Base-by-base conservation (phyloP, 1,140 invertebrate species). In the Laodelphax striatellus region DNA sequence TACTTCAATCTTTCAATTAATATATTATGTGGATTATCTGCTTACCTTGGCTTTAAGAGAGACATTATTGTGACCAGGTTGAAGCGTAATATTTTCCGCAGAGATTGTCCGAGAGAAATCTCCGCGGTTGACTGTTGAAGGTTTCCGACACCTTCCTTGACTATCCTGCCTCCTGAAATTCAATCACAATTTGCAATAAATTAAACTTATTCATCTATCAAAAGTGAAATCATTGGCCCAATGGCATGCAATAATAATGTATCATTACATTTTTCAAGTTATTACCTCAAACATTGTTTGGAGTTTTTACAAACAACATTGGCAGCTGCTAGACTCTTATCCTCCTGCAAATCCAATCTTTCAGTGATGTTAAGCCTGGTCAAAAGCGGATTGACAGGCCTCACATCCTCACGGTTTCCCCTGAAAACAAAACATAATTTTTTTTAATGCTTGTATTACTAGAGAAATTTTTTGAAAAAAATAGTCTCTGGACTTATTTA, bases 331-430 rank as follows among this genome's bases (percentile, higher is more conserved):
- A 90, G 70, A 57, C 81, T 85, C 67, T 84, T 87, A 69, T 92
- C 88, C 69, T 92, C 82, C 69, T 89, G 87, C 64, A 85, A 86
- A 66, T 90, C 85, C 28, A 90, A 72, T 68, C 84, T 82, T 1
- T 84, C 80, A 50, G 17, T 22, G 19, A 21, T 10, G 16, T 16
- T 55, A 1, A 31, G 28, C 31, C 28, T 55, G 21, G 22, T 34
- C 17, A 85, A 68, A 16, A 63, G 42, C 19, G 60, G 44, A 55
- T 62, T 64, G 13, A 46, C 34, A 10, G 58, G 54, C 14, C 31
- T 46, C 38, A 60, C 24, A 43, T 38, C 46, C 46, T 61, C 60
- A 38, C 58, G 52, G 1, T 21, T 52, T 46, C 60, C 62, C 34
- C 64, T 63, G 14, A 46, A 46, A 58, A 44, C 5, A 50, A 57